Evolutionary conservation across 2,797 vertebrate species (phyloP).

Genomic region (Lithobates pipiens): DNA sequence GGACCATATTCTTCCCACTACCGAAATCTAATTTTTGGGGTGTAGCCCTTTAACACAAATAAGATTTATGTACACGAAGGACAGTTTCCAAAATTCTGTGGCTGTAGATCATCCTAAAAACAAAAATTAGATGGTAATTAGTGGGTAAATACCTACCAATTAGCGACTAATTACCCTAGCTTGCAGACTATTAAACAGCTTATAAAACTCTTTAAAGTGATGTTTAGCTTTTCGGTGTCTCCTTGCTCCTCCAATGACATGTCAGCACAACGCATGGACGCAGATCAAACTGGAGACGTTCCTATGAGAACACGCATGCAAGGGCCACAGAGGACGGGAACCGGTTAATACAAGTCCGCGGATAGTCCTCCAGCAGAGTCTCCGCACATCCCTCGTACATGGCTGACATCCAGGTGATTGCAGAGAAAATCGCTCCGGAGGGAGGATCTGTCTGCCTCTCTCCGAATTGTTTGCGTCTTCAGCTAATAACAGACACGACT

Average conservation of each 20-base stretch:
- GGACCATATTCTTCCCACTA: too few relatives aligned
- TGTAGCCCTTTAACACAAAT: neutral
- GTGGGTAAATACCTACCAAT: conserved; percentile 25
- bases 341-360: conserved; percentile 55
- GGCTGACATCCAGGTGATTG: conserved; percentile 67
- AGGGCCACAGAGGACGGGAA: conserved; percentile 57
- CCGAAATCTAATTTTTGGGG: neutral
- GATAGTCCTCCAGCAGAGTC: conserved; percentile 63
- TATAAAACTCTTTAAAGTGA: conserved; percentile 20
- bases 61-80: neutral
- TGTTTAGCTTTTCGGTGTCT: conserved; percentile 11
- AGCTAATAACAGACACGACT: conserved; percentile 57
- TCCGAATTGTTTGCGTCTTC: conserved; percentile 68
- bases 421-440: conserved; percentile 66
- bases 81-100: neutral
- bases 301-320: conserved; percentile 40
- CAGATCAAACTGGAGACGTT: conserved; percentile 22
- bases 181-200: conserved; percentile 33
- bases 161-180: conserved; percentile 21
- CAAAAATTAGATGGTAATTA: conserved; percentile 14
- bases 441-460: conserved; percentile 67
- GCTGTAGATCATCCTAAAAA: neutral
- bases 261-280: conserved; percentile 58
- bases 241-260: neutral
- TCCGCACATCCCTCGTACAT: conserved; percentile 61